phyloP scores from a whole-genome alignment of 2,888 invertebrate genomes.

The Mythimna pallens region DNA sequence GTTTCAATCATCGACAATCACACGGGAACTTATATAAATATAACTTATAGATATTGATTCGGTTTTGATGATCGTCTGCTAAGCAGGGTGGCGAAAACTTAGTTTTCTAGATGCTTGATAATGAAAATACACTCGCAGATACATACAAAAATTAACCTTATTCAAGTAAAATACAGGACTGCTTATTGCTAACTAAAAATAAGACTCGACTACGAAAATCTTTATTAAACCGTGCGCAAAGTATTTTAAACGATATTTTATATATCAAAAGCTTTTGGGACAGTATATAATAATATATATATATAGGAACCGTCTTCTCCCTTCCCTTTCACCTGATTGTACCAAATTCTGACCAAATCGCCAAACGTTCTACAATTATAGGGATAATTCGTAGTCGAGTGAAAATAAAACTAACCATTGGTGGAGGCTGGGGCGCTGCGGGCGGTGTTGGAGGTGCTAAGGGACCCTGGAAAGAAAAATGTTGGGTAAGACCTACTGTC shows the following conservation, averaged over 20 bases:
- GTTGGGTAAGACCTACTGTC: not conserved
- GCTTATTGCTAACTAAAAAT: slow-evolving; percentile 33
- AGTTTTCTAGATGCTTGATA: slow-evolving; percentile 2
- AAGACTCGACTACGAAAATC: slow-evolving; percentile 35
- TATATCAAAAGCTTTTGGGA: slow-evolving; percentile 28
- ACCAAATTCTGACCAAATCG: not conserved
- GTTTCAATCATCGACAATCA: slow-evolving; percentile 14
- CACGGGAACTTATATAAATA: not conserved
- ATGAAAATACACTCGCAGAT: not conserved
- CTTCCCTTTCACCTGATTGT: not conserved
- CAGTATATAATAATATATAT: slow-evolving; percentile 3
- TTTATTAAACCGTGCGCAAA: slow-evolving; percentile 10
- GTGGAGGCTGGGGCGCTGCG: slow-evolving; percentile 88
- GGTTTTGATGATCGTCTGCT: not conserved
- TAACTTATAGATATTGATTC: no score
- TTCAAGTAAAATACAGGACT: not conserved
- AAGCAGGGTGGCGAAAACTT: slow-evolving; percentile 6
- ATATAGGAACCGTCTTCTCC: slow-evolving; percentile 35
- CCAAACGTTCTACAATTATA: slow-evolving; percentile 23
- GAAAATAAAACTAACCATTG: slow-evolving; percentile 77
- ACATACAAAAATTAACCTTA: slow-evolving; percentile 14
- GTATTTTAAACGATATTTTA: slow-evolving; percentile 8
- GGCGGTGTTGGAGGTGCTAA: slow-evolving; percentile 89
- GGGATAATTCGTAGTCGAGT: slow-evolving; percentile 36
- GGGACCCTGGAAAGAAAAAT: slow-evolving; percentile 78